These are phyloP conservation scores for Pipistrellus pygmaeus DNA, from an alignment of 2,797 vertebrate genomes.

Conservation along the genomic window DNA sequence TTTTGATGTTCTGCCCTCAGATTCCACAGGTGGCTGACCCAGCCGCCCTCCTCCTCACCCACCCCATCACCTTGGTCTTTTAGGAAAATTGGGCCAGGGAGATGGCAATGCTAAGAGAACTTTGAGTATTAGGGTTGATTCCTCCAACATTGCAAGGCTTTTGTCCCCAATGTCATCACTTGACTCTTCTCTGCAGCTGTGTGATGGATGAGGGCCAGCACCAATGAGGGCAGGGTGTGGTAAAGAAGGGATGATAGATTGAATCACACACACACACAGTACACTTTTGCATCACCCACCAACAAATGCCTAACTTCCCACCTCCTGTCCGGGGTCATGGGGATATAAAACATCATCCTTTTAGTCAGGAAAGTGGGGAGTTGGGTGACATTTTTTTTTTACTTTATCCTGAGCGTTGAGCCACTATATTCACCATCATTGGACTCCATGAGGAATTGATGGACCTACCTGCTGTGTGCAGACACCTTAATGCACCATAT, in stretches of 20 bases:
- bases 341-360: background rate
- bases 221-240: fast-evolving
- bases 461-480: background rate
- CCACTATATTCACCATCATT: background rate
- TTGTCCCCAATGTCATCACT: background rate
- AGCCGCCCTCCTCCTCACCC: background rate
- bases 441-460: background rate
- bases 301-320: background rate
- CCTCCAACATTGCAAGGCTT: background rate
- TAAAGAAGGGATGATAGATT: background rate
- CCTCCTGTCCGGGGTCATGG: background rate
- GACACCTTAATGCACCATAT: background rate
- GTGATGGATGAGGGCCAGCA: background rate
- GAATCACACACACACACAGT: background rate
- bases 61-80: background rate
- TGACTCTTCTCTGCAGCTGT: background rate
- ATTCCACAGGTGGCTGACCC: background rate
- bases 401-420: background rate
- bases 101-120: background rate
- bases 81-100: background rate
- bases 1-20: background rate
- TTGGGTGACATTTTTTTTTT: background rate
- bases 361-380: background rate
- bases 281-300: background rate
- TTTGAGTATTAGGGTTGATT: background rate